phyloP scores from a whole-genome alignment of 2,797 vertebrate genomes.

The Parotocinclus haroldoi region DNA sequence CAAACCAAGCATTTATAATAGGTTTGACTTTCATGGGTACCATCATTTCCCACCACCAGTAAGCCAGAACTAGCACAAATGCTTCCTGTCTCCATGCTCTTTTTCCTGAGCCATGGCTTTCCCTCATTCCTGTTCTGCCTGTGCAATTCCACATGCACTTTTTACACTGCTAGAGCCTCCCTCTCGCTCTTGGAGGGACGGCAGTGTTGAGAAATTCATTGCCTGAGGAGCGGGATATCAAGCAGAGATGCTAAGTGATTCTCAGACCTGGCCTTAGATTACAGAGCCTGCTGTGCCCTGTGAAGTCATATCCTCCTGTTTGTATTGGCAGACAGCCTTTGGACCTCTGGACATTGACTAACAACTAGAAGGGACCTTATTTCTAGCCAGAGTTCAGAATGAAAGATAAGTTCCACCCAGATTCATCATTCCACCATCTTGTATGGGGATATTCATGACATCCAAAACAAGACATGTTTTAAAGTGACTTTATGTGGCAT shows the following conservation, averaged over 20 bases:
- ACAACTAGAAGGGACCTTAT: conserved; percentile 53
- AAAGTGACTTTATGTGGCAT: not conserved
- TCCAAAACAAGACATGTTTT: not conserved
- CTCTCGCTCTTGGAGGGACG: conserved; percentile 12
- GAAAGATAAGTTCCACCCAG: conserved; percentile 15
- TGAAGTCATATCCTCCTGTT: conserved; percentile 60
- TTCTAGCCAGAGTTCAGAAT: conserved; percentile 33
- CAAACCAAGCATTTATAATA: conserved; percentile 43
- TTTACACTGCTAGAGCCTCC: conserved; percentile 6
- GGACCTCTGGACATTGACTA: conserved; percentile 54
- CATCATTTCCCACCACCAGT: conserved; percentile 34
- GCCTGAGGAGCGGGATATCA: conserved; percentile 21
- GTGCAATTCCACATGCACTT: conserved; percentile 23
- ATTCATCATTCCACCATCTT: conserved; percentile 15
- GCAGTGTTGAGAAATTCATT: conserved; percentile 34
- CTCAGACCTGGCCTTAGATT: conserved; percentile 54
- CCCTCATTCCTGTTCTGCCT: conserved; percentile 32
- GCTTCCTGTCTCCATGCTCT: conserved; percentile 35
- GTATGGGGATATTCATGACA: conserved; percentile 1
- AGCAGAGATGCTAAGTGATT: conserved; percentile 46
- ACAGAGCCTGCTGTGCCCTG: conserved; percentile 55
- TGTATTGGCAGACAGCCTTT: conserved; percentile 57
- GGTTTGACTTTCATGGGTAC: conserved; percentile 29
- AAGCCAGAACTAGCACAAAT: conserved; percentile 26
- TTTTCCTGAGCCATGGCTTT: conserved; percentile 45